A percentile compares a stretch with the other conserved stretches of the same genome.
Evolutionary conservation across 1,140 invertebrate species (phyloP).

Genomic region (Mactra quadrangularis): DNA sequence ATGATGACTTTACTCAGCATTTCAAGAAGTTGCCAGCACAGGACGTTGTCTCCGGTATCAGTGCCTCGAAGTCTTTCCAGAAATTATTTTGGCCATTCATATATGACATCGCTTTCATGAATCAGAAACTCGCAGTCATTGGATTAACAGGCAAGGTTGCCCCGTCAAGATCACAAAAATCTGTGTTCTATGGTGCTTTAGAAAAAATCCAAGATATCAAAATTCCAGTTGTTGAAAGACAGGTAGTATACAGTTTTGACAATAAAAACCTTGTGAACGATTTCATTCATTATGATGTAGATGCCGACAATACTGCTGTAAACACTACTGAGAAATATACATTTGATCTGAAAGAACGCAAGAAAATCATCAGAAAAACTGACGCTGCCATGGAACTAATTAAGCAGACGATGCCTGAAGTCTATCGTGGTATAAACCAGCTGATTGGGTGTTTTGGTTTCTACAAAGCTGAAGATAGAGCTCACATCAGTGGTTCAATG

Average conservation of each 20-base stretch:
- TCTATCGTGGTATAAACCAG: not conserved
- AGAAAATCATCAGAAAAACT: too few relatives aligned
- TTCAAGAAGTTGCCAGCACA: too few relatives aligned
- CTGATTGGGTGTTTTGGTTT: slow-evolving; percentile 5
- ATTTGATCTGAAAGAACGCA: too few relatives aligned
- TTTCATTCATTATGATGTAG: not conserved
- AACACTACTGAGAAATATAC: too few relatives aligned
- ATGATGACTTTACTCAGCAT: too few relatives aligned
- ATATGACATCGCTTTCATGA: slow-evolving; percentile 1
- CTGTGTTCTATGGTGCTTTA: not conserved
- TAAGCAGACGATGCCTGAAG: not conserved
- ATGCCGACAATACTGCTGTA: not conserved
- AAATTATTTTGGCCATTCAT: slow-evolving; percentile 1
- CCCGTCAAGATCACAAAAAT: not conserved
- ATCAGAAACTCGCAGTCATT: not conserved
- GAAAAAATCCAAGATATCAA: slow-evolving; percentile 18
- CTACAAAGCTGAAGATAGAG: slow-evolving; percentile 15
- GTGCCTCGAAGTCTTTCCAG: not conserved
- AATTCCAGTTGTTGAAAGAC: not conserved
- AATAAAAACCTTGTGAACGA: not conserved
- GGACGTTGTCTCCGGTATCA: not conserved
- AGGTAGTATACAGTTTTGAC: slow-evolving; percentile 14
- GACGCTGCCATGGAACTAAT: too few relatives aligned
- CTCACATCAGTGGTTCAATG: not conserved
- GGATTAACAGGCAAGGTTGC: not conserved